Evolutionary conservation across 2,113 vertebrate genomes (phyloP).

Genomic region (Myrmecobius fasciatus): DNA sequence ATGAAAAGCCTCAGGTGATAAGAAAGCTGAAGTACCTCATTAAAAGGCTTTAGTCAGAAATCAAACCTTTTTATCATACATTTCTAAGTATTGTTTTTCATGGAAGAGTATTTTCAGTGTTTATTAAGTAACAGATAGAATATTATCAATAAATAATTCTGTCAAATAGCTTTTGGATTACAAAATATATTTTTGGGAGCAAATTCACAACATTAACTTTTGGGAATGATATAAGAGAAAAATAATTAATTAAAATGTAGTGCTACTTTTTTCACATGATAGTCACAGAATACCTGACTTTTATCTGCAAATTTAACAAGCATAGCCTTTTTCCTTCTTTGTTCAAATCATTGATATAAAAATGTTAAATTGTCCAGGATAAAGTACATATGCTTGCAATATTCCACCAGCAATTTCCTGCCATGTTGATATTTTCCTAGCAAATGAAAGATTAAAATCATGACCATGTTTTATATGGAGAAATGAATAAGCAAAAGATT

Average conservation of each 20-base stretch:
- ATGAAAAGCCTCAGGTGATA: constrained; percentile 47
- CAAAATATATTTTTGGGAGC: neutral
- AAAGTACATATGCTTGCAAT: neutral
- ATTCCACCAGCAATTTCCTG: neutral
- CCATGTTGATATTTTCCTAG: neutral
- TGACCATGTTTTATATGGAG: neutral
- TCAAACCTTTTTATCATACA: neutral
- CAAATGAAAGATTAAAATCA: neutral
- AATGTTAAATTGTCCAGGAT: neutral
- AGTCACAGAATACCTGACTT: neutral
- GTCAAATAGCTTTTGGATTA: neutral
- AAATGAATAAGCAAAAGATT: neutral
- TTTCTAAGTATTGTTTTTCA: constrained; percentile 27
- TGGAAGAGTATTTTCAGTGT: neutral
- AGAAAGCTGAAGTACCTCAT: constrained; percentile 42
- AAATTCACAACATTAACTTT: constrained; percentile 40
- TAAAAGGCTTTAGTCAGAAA: constrained; percentile 44
- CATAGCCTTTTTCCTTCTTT: neutral
- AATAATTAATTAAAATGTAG: neutral
- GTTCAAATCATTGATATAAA: neutral
- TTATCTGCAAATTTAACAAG: neutral
- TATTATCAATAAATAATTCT: neutral
- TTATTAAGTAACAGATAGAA: neutral
- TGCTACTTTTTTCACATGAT: neutral
- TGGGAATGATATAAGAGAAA: neutral